Conservation (phyloP, 2,113 vertebrate species). For the Trogon surrucura region DNA sequence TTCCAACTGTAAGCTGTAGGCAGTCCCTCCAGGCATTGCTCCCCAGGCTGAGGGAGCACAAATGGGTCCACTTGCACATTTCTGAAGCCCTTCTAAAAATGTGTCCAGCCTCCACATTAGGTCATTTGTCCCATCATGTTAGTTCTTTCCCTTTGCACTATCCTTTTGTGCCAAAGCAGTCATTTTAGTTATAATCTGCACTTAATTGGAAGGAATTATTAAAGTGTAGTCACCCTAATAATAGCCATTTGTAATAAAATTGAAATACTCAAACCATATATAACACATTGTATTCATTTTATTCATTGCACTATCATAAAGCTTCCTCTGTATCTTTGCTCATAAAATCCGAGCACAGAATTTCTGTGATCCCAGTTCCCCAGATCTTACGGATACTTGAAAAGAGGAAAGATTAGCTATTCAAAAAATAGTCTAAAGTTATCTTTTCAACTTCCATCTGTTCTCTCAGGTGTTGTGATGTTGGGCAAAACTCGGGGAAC, state of each 20-base stretch:
- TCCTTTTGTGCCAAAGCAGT: neutral
- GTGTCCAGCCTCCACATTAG: neutral
- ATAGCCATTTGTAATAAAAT: slow-evolving; percentile 52
- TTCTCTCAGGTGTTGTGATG: neutral
- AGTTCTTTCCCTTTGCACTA: neutral
- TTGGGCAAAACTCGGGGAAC: neutral
- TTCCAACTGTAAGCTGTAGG: neutral
- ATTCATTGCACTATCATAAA: neutral
- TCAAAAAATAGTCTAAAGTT: neutral
- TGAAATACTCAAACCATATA: neutral
- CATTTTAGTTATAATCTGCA: neutral
- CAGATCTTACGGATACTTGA: neutral
- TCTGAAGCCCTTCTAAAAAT: neutral
- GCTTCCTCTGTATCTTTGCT: neutral
- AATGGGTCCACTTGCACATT: neutral
- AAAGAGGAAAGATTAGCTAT: neutral
- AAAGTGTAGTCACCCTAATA: neutral
- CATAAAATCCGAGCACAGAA: neutral
- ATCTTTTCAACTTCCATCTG: neutral
- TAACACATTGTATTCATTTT: slow-evolving; percentile 39
- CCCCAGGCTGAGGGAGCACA: neutral
- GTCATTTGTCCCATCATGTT: neutral
- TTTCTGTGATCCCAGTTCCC: neutral
- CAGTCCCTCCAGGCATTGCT: neutral
- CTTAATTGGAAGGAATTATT: neutral